A percentile compares a stretch with the other conserved stretches of the same genome.
phyloP scores from a whole-genome alignment of 1,140 invertebrate genomes.

The Drosophila oshimai region DNA sequence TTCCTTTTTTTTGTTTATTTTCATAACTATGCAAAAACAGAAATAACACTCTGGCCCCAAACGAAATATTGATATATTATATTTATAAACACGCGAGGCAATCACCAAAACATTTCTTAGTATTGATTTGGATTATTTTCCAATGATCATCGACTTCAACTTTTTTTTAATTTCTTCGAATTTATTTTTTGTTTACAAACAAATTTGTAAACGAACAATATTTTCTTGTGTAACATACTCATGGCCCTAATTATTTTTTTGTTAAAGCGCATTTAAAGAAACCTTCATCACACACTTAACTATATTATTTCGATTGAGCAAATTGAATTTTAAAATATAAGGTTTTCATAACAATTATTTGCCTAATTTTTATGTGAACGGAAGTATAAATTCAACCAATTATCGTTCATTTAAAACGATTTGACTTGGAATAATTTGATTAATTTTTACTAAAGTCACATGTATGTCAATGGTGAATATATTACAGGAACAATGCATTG shows the following conservation, averaged over 20 bases:
- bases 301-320: too few relatives aligned
- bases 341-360: neutral
- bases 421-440: neutral
- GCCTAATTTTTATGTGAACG: neutral
- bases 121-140: neutral
- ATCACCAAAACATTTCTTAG: neutral
- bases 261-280: too few relatives aligned
- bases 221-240: neutral
- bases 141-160: neutral
- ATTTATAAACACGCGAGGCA: slow-evolving; percentile 6
- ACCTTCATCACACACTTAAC: too few relatives aligned
- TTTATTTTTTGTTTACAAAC: neutral
- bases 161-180: neutral
- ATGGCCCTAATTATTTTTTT: too few relatives aligned
- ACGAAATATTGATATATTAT: slow-evolving; percentile 23
- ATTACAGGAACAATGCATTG: neutral
- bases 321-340: neutral
- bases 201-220: too few relatives aligned
- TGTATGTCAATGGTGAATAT: neutral
- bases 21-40: slow-evolving; percentile 42
- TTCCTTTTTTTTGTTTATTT: slow-evolving; percentile 70
- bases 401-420: neutral
- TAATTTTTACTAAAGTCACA: slow-evolving; percentile 1
- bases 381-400: neutral
- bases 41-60: slow-evolving; percentile 19